Conservation (phyloP, 2,888 invertebrate species). For the Aphidoletes aphidimyza region DNA sequence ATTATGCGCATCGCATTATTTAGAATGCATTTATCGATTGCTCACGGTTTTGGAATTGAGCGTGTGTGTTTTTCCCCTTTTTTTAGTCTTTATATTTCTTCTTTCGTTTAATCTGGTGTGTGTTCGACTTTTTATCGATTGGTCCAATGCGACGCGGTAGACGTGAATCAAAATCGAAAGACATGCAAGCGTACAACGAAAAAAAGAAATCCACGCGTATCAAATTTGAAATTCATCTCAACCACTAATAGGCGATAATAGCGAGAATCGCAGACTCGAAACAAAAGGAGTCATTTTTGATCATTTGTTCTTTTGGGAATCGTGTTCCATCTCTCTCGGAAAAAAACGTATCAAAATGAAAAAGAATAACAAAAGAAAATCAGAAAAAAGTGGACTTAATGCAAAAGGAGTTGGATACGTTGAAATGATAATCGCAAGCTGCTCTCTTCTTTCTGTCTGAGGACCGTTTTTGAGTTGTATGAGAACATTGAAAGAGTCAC, state of each 20-base stretch:
- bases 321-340: background rate
- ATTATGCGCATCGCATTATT: conserved; percentile 2
- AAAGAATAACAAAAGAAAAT: background rate
- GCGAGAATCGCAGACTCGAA: background rate
- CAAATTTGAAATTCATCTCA: conserved; percentile 39
- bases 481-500: too few species aligned
- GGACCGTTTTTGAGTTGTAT: too few species aligned
- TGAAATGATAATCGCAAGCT: too few species aligned
- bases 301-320: conserved; percentile 23
- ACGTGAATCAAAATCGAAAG: background rate
- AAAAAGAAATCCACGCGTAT: conserved; percentile 3
- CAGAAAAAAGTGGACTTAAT: background rate
- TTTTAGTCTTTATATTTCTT: background rate
- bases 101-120: background rate
- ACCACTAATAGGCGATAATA: conserved; percentile 41
- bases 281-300: background rate
- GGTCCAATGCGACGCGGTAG: background rate
- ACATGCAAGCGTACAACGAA: background rate
- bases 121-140: background rate
- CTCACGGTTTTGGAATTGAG: background rate
- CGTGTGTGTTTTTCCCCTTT: background rate
- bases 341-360: background rate
- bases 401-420: background rate
- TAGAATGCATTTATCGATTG: background rate
- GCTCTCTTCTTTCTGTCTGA: too few species aligned